Evolutionary conservation across 2,888 invertebrate genomes (phyloP).

Genomic region (Chrysotoxum bicinctum): DNA sequence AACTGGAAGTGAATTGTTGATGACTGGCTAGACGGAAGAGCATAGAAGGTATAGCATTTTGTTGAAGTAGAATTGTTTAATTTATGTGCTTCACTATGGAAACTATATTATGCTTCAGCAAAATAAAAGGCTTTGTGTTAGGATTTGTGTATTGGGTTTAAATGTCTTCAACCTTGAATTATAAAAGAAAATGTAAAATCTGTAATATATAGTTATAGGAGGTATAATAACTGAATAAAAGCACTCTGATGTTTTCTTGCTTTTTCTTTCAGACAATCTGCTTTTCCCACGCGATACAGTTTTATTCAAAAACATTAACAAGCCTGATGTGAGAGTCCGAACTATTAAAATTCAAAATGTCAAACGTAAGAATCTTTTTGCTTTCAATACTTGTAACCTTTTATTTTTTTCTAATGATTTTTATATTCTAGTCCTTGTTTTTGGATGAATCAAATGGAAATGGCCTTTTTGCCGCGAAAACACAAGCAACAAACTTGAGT

Average conservation of each 20-base stretch:
- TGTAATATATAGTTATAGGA: neutral
- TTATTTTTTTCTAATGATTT: slow-evolving; percentile 11
- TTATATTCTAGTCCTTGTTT: slow-evolving; percentile 76
- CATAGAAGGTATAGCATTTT: slow-evolving; percentile 32
- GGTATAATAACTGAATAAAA: slow-evolving; percentile 5
- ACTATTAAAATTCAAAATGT: slow-evolving; percentile 52
- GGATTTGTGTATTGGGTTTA: slow-evolving; percentile 27
- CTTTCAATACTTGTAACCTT: neutral
- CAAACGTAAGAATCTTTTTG: slow-evolving; percentile 48
- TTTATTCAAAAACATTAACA: slow-evolving; percentile 25
- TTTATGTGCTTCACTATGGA: slow-evolving; percentile 54
- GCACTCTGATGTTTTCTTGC: slow-evolving; percentile 17
- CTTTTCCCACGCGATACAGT: slow-evolving; percentile 58
- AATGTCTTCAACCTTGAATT: slow-evolving; percentile 66
- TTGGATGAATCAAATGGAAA: slow-evolving; percentile 82
- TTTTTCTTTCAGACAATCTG: slow-evolving; percentile 66
- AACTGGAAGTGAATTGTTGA: slow-evolving; percentile 31
- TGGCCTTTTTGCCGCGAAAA: slow-evolving; percentile 78
- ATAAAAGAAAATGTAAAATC: slow-evolving; percentile 35
- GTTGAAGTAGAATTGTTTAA: slow-evolving; percentile 30
- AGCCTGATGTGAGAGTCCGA: slow-evolving; percentile 61
- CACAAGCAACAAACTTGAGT: slow-evolving; percentile 72
- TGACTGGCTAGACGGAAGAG: slow-evolving; percentile 67
- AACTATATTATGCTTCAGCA: slow-evolving; percentile 45
- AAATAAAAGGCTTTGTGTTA: neutral